Evolutionary conservation across 2,888 invertebrate genomes (phyloP), one percentile per base, ranked within the genome.

Genomic region (Proisotoma minuta): DNA sequence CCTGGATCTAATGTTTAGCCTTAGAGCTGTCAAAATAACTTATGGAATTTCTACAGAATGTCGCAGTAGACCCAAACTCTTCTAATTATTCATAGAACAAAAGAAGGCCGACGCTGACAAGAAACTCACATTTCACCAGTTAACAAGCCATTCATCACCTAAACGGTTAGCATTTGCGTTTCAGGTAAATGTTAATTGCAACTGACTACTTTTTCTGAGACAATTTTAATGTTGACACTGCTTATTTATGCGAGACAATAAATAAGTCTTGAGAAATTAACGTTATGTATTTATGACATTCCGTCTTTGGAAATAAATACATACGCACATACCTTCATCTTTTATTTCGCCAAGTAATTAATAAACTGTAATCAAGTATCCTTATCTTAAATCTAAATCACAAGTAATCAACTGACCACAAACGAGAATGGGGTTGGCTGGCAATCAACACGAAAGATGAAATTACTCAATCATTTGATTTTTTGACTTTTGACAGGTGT

Each of bases 141-240:
- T 49, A 49, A 49, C 49, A 49, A 49, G 49, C 12, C 49, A 49
- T 49, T 49, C 49, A 49, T 49, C 49, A 49, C 49, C 49, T 49
- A 15, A 49, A 43, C 43, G n/a, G 43, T 43, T 49, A 49, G 23
- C 49, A 49, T 18, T 15, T 24, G 22, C 18, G 49, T 49, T 34
- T 34, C 8, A 34, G 34, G 15, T 8, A 10, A 15, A 34, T 34
- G 15, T 15, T 34, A 34, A 10, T 34, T 34, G 34, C 34, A 34
- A 15, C 8, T 34, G 15, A 34, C 8, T 34, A 34, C 8, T 34
- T 34, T 34, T 34, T 34, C 15, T 34, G 34, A 34, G 34, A 34
- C 34, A 34, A 34, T 8, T 34, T 15, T n/a, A n/a, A n/a, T n/a
- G n/a, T n/a, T n/a, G n/a, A n/a, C n/a, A n/a, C n/a, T n/a, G n/a